phyloP scores from a whole-genome alignment of 64 coral and sea anemone species.

The Montipora capricornis region DNA sequence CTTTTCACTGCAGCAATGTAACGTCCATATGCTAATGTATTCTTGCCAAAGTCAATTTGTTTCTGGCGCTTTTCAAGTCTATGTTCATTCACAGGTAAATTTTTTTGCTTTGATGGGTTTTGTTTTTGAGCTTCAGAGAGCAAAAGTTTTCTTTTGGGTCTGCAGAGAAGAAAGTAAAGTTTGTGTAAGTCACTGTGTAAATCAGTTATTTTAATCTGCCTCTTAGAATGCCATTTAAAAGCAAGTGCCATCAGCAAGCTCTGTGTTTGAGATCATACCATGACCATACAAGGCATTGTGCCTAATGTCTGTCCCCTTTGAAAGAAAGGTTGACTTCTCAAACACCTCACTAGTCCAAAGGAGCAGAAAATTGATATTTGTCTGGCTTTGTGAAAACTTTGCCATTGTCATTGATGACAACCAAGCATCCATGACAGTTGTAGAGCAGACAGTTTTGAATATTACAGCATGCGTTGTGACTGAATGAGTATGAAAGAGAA shows the following conservation, averaged over 20 bases:
- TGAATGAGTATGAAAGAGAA: conserved; percentile 27
- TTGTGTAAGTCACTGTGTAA: neutral
- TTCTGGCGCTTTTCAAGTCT: conserved; percentile 90
- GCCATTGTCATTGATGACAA: neutral
- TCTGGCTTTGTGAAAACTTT: neutral
- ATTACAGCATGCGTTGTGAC: neutral
- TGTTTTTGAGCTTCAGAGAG: conserved; percentile 72
- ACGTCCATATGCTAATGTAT: conserved; percentile 93
- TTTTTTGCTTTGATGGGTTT: conserved; percentile 42
- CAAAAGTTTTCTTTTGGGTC: conserved; percentile 82
- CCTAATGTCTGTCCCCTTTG: conserved; percentile 4
- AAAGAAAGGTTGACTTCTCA: conserved; percentile 22
- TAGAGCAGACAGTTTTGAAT: neutral
- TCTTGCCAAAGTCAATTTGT: conserved; percentile 97
- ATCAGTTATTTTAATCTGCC: too few species aligned
- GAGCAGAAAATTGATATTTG: neutral
- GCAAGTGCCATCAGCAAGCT: conserved; percentile 70
- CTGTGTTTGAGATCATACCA: conserved; percentile 21
- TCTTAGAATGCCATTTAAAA: neutral
- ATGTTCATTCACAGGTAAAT: conserved; percentile 81
- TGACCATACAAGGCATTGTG: neutral
- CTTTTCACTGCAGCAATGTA: conserved; percentile 72
- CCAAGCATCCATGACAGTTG: neutral
- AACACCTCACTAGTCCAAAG: conserved; percentile 27
- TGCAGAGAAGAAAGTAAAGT: conserved; percentile 8